These are phyloP conservation scores for Sphaeridia pumilis DNA, from an alignment of 2,888 invertebrate species.

Conservation along the genomic window DNA sequence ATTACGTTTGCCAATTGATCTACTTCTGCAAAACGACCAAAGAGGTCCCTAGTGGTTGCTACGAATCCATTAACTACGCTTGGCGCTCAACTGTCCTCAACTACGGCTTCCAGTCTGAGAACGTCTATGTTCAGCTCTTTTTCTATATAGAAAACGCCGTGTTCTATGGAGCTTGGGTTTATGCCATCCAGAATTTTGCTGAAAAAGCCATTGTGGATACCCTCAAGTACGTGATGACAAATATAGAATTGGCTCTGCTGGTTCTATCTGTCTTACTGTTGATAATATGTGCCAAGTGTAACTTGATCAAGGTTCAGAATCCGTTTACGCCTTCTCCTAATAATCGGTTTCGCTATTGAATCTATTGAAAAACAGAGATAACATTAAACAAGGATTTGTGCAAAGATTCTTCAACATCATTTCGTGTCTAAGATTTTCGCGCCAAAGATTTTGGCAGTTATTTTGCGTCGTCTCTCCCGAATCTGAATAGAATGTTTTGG, in stretches of 20 bases:
- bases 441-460: too few relatives aligned
- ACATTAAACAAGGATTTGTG: too few relatives aligned
- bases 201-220: background rate
- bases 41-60: constrained; percentile 29
- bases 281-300: constrained; percentile 1
- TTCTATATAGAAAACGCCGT: constrained; percentile 29
- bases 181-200: background rate
- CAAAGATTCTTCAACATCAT: too few relatives aligned
- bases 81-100: constrained; percentile 31
- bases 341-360: too few relatives aligned
- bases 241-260: background rate
- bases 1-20: constrained; percentile 21
- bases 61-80: constrained; percentile 31
- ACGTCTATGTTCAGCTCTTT: constrained; percentile 28
- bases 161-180: constrained; percentile 24
- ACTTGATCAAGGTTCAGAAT: background rate
- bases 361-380: too few relatives aligned
- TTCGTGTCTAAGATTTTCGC: too few relatives aligned
- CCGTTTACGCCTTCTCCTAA: too few relatives aligned
- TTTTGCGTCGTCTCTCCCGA: too few relatives aligned
- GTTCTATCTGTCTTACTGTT: constrained; percentile 1
- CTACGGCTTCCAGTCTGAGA: constrained; percentile 28
- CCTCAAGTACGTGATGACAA: background rate
- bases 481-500: too few relatives aligned
- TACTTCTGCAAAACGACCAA: background rate